Conservation (phyloP, 1,140 invertebrate species). For the Drosophila mauritiana region DNA sequence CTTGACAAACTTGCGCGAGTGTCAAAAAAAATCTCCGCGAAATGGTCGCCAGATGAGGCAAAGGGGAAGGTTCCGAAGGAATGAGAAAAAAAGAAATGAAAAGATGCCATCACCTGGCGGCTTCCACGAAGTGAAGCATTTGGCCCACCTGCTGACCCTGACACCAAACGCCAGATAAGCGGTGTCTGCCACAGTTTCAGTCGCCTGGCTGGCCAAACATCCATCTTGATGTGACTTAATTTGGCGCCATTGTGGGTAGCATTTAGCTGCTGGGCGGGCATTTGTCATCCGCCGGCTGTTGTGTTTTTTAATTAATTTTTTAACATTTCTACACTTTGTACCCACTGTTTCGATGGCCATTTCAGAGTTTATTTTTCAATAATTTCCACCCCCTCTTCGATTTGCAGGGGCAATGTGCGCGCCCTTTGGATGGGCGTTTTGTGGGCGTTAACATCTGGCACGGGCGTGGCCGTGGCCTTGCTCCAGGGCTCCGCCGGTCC, state of each 20-base stretch:
- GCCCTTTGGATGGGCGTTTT: constrained; percentile 90
- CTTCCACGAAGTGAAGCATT: constrained; percentile 29
- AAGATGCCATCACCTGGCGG: constrained; percentile 38
- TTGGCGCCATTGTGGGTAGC: constrained; percentile 33
- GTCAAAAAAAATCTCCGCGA: constrained; percentile 48
- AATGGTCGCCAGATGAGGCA: neutral
- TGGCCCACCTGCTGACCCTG: constrained; percentile 47
- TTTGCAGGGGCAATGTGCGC: constrained; percentile 88
- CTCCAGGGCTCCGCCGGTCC: constrained; percentile 93
- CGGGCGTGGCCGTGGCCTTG: constrained; percentile 93
- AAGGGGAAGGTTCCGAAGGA: too few species aligned
- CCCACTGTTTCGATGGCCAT: neutral
- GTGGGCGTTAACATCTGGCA: constrained; percentile 90
- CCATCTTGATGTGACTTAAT: constrained; percentile 68
- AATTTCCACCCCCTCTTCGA: constrained; percentile 26
- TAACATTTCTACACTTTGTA: constrained; percentile 4
- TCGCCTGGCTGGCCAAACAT: constrained; percentile 33
- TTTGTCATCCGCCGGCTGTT: constrained; percentile 62
- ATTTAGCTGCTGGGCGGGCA: constrained; percentile 35
- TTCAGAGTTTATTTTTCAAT: constrained; percentile 63
- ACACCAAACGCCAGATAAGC: constrained; percentile 55
- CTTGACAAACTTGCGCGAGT: constrained; percentile 76
- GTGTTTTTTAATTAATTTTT: constrained; percentile 78
- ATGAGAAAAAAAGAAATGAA: too few species aligned
- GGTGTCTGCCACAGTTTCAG: constrained; percentile 32